phyloP scores from a whole-genome alignment of 2,797 vertebrate genomes.

The Argentina silus region DNA sequence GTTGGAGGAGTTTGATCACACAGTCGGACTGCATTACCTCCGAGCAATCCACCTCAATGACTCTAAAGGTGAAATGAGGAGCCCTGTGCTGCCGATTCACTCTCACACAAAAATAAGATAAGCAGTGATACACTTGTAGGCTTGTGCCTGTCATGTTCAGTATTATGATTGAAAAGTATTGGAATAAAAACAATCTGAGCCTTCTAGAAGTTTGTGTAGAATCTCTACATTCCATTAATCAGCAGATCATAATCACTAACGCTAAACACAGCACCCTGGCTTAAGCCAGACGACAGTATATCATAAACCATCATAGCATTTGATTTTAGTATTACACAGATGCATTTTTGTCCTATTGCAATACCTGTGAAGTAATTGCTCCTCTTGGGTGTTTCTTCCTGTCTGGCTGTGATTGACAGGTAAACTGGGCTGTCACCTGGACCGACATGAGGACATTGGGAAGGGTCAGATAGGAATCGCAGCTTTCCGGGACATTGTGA shows the following conservation, averaged over 20 bases:
- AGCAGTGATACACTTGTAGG: too few species aligned
- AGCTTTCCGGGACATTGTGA: constrained; percentile 80
- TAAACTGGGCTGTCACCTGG: constrained; percentile 78
- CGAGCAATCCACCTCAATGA: background rate
- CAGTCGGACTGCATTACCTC: constrained; percentile 69
- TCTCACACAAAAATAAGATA: too few species aligned
- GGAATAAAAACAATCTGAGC: too few species aligned
- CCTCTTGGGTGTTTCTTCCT: background rate
- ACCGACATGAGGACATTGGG: constrained; percentile 83
- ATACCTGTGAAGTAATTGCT: background rate
- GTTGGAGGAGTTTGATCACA: constrained; percentile 77
- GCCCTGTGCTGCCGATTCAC: background rate
- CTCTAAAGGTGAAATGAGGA: constrained; percentile 76
- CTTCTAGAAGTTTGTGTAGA: too few species aligned
- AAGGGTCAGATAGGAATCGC: constrained; percentile 78
- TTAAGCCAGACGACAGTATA: background rate
- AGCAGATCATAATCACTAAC: background rate
- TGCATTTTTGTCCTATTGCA: background rate
- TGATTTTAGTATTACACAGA: background rate
- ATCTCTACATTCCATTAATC: too few species aligned
- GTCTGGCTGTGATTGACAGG: constrained; percentile 55
- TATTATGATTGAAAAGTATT: too few species aligned
- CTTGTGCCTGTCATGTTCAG: too few species aligned
- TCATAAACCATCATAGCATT: too few species aligned
- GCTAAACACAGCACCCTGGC: background rate